phyloP scores from a whole-genome alignment of 64 coral and sea anemone species.

The Stylophora pistillata region DNA sequence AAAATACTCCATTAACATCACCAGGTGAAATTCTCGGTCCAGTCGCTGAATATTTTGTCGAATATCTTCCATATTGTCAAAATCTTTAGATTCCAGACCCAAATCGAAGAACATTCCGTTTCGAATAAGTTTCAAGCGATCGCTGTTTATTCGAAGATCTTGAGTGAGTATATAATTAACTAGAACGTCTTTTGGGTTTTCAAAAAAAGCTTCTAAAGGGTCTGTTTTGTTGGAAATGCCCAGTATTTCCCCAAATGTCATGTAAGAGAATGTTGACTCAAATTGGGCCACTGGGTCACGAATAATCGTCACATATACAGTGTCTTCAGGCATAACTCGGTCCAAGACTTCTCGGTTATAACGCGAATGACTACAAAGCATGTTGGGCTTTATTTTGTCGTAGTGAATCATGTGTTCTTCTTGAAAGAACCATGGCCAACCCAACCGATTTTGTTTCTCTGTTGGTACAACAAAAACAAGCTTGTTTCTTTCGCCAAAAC shows the following conservation, averaged over 20 bases:
- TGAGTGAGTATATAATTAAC: constrained; percentile 83
- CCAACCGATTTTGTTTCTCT: constrained; percentile 68
- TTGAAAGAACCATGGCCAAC: constrained; percentile 87
- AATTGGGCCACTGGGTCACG: constrained; percentile 87
- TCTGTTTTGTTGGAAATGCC: constrained; percentile 80
- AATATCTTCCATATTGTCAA: constrained; percentile 66
- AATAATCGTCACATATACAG: constrained; percentile 89
- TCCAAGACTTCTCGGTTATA: constrained; percentile 77
- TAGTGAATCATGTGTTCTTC: constrained; percentile 56
- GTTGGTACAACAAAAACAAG: constrained; percentile 78
- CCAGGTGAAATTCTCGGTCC: constrained; percentile 78
- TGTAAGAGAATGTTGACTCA: constrained; percentile 90
- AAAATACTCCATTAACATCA: constrained; percentile 83
- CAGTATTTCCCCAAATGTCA: constrained; percentile 86
- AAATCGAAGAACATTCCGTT: constrained; percentile 98
- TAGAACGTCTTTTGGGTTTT: constrained; percentile 82
- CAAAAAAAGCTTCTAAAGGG: constrained; percentile 75
- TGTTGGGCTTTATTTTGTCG: constrained; percentile 58
- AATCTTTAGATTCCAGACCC: constrained; percentile 81
- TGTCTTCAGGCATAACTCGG: constrained; percentile 84
- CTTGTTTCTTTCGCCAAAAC: constrained; percentile 83
- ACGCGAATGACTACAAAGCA: constrained; percentile 83
- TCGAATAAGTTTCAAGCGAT: constrained; percentile 89
- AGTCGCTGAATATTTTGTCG: constrained; percentile 34
- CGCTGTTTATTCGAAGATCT: constrained; percentile 82